Base-by-base conservation (phyloP, 2,797 vertebrate species). In the Typhlichthys subterraneus region DNA sequence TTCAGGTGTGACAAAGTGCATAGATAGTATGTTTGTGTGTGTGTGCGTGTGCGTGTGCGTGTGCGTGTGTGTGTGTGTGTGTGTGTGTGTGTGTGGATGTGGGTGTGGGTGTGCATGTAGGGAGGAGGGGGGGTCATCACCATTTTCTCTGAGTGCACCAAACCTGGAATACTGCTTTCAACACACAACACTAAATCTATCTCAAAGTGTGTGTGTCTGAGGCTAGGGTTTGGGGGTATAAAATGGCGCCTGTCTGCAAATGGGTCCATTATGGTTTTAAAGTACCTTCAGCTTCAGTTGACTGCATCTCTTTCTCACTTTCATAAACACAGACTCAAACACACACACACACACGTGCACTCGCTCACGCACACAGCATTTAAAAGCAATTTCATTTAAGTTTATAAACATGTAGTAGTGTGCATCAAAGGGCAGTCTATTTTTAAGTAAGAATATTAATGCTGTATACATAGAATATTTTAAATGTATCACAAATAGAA, bases 221-320 rank as follows among this genome's bases (percentile, higher is more conserved):
- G n/a, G 12, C 13, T 17, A 54, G 23, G 6, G 72, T 33, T 5
- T 45, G 49, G 23, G 13, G 55, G 72, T 70, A 80, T 84, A 77
- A 86, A 82, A 84, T 85, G 87, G 85, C 83, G 85, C 83, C 87
- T 84, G 87, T 87, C 87, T 90, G 87, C 75, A 85, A 87, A 84
- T 84, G 82, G 79, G 75, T 86, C 87, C 83, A 88, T 90, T 87
- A 88, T 84, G 85, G 88, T 64, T 87, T 87, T 85, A 83, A 90
- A 87, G 87, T 81, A 88, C 85, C 83, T 86, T 86, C 72, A 84
- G 79, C 83, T 79, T 72, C 74, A 82, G 76, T 78, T 75, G 55
- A 75, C 78, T 79, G 68, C 67, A 72, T 38, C 48, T 79, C 72
- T 53, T 53, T 52, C 70, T 63, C 65, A 73, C 63, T 71, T 67